Evolutionary conservation across 2,113 vertebrate genomes (phyloP), one percentile per base, ranked within the genome.

Genomic region (Stegostoma tigrinum): DNA sequence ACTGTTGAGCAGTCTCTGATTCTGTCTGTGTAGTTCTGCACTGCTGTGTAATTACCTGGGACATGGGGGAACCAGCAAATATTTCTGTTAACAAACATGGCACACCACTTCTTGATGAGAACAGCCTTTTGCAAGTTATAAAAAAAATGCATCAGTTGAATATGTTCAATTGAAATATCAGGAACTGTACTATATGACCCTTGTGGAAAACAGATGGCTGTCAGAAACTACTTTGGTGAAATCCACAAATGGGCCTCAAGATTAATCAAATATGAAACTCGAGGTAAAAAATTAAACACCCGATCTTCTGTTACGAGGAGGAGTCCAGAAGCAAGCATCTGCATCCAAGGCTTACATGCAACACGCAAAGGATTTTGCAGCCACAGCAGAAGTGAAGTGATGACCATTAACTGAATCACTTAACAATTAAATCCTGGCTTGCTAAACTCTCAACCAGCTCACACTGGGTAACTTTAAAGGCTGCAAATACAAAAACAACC

Each of bases 201-300:
- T 6, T 19, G 38, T 38, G 34, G 6, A 64, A 67, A 17, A 66
- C 5, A 90, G 45, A 2, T 52, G 34, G 27, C 89, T 38, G 34
- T 15, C 55, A 10, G 19, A 66, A 17, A 66, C 30, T 42, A 4
- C 80, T 83, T 83, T 83, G 17, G 38, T 5, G 34, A 66, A 34
- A 93, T 5, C 42, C 80, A 83, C 38, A 83, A 83, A 83, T 45
- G 42, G 80, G 17, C 38, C 7, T 83, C 38, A 75, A 34, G 30
- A 75, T n/a, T 75, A 61, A 4, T 14, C 87, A 67, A 93, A 38
- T n/a, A 93, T 93, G 61, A 66, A 93, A 66, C 5, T n/a, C 15
- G 6, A 93, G n/a, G n/a, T 93, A 93, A 87, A 93, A 93, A 67
- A 66, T 66, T 42, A 61, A 93, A 93, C 27, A 61, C 52, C 86